Percentiles rank a stretch among this genome's conserved stretches.
Evolutionary conservation across 2,113 vertebrate genomes (phyloP).

Genomic region (Tupaia chinensis): DNA sequence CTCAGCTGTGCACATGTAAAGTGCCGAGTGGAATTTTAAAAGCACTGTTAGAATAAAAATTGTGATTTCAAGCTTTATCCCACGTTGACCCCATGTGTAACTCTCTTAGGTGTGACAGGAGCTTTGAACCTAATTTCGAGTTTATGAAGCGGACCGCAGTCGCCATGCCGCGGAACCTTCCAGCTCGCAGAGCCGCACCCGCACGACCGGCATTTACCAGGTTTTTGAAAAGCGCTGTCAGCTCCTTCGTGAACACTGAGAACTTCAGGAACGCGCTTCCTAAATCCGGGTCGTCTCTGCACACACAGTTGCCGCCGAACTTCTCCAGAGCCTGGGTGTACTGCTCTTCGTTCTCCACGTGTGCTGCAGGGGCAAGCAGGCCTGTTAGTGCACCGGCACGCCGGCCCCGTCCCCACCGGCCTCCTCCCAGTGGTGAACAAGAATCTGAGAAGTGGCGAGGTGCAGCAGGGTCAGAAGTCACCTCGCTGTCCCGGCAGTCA

Average conservation of each 20-base stretch:
- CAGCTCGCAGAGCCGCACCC: fast-evolving
- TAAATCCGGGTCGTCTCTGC: slow-evolving; percentile 97
- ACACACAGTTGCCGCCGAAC: slow-evolving; percentile 98
- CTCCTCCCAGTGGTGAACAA: background rate
- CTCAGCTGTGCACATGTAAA: background rate
- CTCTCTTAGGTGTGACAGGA: background rate
- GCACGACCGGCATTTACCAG: slow-evolving; percentile 89
- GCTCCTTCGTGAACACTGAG: slow-evolving; percentile 98
- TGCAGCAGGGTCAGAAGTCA: background rate
- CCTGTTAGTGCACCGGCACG: background rate
- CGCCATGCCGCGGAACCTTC: too few species aligned
- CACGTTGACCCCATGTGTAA: background rate
- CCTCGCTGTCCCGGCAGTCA: fast-evolving
- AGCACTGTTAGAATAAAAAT: background rate
- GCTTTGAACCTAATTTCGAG: background rate
- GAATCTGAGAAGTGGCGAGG: background rate
- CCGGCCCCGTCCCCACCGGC: fast-evolving
- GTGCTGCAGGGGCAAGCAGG: slow-evolving; percentile 89
- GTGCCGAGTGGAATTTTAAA: background rate
- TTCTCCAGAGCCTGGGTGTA: slow-evolving; percentile 99
- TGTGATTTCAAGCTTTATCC: background rate
- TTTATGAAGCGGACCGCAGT: background rate
- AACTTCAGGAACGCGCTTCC: slow-evolving; percentile 99
- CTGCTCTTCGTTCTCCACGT: slow-evolving; percentile 99
- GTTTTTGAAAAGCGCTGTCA: slow-evolving; percentile 99